Evolutionary conservation across 2,888 invertebrate species (phyloP).

Genomic region (Drosophila fulvimacula): DNA sequence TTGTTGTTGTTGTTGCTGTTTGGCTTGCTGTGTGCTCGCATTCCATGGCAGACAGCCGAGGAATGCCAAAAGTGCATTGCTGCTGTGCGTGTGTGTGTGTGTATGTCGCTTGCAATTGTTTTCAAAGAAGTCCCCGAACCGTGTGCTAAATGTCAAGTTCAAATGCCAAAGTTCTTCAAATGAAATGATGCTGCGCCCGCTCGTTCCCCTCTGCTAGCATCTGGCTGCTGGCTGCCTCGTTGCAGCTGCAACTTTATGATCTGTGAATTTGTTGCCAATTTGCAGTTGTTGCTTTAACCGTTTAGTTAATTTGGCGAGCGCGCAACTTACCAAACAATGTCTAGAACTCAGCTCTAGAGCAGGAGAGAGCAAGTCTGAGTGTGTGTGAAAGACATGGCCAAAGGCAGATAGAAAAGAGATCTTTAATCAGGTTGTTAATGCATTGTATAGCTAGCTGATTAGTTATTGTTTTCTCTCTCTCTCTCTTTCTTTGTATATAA

Average conservation of each 20-base stretch:
- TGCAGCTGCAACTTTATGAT: constrained; percentile 69
- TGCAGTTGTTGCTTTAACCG: constrained; percentile 76
- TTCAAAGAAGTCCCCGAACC: constrained; percentile 75
- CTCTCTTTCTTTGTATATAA: no score
- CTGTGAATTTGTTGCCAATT: constrained; percentile 79
- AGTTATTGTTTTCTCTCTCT: no score
- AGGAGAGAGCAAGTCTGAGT: no score
- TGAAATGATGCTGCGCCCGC: constrained; percentile 70
- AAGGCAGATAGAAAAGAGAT: no score
- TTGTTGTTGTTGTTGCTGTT: constrained; percentile 46
- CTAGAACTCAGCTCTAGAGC: constrained; percentile 1
- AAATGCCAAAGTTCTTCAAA: constrained; percentile 81
- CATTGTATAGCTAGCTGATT: neutral
- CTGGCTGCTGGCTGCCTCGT: constrained; percentile 34
- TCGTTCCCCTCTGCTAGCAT: neutral
- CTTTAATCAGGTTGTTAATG: neutral
- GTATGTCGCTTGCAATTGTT: constrained; percentile 73
- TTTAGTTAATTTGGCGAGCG: constrained; percentile 70
- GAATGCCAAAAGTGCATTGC: constrained; percentile 77
- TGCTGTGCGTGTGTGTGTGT: constrained; percentile 23
- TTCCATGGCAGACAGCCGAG: constrained; percentile 67
- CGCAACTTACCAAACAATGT: constrained; percentile 52
- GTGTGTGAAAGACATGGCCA: no score
- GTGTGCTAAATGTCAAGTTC: constrained; percentile 81
- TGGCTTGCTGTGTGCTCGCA: constrained; percentile 50